Evolutionary conservation across 2,888 invertebrate species (phyloP).

Genomic region (Drosophila hawaiiensis): DNA sequence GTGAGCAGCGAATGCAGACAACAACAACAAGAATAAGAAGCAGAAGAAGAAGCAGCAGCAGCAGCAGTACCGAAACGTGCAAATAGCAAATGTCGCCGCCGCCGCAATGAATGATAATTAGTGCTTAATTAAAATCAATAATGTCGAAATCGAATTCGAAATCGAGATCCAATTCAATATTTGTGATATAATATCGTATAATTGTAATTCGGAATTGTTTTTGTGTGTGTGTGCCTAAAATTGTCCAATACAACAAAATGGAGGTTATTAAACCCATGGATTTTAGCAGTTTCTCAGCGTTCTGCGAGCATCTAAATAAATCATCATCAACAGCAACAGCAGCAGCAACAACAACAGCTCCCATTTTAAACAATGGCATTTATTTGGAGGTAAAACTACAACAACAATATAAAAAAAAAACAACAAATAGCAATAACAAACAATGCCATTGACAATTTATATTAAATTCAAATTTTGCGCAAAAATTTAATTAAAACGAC

Average conservation of each 20-base stretch:
- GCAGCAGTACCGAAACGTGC: conserved; percentile 57
- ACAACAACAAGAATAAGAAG: conserved; percentile 38
- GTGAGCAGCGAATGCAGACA: conserved; percentile 51
- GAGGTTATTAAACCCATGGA: conserved; percentile 84
- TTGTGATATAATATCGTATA: conserved; percentile 47
- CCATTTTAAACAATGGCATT: conserved; percentile 78
- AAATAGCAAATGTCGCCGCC: conserved; percentile 61
- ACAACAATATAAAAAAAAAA: conserved; percentile 32
- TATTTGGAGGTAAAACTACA: conserved; percentile 76
- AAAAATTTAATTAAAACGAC: conserved; percentile 57
- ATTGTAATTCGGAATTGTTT: conserved; percentile 32
- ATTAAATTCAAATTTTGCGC: conserved; percentile 42
- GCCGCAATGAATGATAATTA: conserved; percentile 75
- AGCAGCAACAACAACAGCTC: conserved; percentile 44
- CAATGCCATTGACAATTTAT: conserved; percentile 60
- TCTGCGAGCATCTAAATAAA: conserved; percentile 84
- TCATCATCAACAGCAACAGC: conserved; percentile 71
- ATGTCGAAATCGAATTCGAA: conserved; percentile 63
- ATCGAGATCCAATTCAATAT: conserved; percentile 58
- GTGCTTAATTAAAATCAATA: conserved; percentile 79
- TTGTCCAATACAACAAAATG: conserved; percentile 69
- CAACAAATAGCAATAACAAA: conserved; percentile 11
- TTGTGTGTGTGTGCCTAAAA: conserved; percentile 35
- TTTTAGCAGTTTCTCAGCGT: conserved; percentile 83
- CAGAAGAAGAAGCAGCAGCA: conserved; percentile 3